Evolutionary conservation across 2,113 vertebrate genomes (phyloP).

Genomic region (Mungos mungo): DNA sequence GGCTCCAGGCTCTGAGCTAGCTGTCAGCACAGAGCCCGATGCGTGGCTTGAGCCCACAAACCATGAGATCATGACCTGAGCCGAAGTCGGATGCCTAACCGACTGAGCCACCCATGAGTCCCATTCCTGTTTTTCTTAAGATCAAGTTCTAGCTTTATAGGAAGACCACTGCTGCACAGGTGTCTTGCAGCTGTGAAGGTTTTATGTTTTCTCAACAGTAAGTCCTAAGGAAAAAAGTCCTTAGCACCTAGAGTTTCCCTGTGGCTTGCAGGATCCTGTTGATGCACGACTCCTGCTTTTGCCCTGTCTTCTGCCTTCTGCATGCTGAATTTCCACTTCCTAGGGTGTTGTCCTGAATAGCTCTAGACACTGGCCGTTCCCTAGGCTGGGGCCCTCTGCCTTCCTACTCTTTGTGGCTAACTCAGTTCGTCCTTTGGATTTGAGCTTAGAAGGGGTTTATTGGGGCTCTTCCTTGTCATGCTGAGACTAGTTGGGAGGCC

Average conservation of each 20-base stretch:
- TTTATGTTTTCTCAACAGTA: background rate
- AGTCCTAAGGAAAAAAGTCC: background rate
- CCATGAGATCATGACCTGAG: too few relatives aligned
- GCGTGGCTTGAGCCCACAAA: too few relatives aligned
- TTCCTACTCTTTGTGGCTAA: background rate
- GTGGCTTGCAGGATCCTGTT: background rate
- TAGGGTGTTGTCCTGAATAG: background rate
- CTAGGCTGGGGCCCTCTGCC: background rate
- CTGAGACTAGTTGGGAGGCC: background rate
- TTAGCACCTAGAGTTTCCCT: background rate
- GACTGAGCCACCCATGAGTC: too few relatives aligned
- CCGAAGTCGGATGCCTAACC: too few relatives aligned
- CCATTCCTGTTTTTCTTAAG: background rate
- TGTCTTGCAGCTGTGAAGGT: background rate
- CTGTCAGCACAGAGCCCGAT: too few relatives aligned
- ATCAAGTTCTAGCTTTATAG: background rate
- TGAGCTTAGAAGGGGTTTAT: background rate
- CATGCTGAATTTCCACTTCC: background rate
- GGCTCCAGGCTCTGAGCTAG: too few relatives aligned
- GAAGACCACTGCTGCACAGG: background rate
- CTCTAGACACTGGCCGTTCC: background rate
- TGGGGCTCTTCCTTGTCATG: background rate
- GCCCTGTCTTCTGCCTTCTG: background rate
- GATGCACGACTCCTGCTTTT: background rate
- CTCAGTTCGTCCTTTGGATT: background rate